These are phyloP conservation scores for Tinea semifulvella DNA, from an alignment of 2,888 invertebrate genomes.

Conservation along the genomic window DNA sequence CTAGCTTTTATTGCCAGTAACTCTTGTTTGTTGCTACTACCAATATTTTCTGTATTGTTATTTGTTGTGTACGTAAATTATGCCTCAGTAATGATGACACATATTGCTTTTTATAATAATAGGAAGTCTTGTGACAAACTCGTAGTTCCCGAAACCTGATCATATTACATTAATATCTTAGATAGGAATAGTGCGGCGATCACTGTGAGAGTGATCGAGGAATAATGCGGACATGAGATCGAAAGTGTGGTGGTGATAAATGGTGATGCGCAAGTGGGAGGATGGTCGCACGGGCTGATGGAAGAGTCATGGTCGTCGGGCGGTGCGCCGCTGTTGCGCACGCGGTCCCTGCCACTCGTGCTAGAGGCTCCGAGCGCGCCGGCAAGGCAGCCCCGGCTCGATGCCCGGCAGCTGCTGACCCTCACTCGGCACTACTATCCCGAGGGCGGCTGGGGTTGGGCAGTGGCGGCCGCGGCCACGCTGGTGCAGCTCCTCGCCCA, in stretches of 20 bases:
- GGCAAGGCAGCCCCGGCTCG: conserved; percentile 55
- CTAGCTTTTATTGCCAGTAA: conserved; percentile 21
- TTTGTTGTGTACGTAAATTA: conserved; percentile 7
- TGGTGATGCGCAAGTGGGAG: conserved; percentile 53
- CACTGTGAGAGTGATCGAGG: neutral
- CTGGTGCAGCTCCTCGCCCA: conserved; percentile 78
- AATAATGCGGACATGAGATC: conserved; percentile 4
- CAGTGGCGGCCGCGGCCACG: conserved; percentile 76
- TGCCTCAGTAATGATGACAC: neutral
- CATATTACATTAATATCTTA: neutral
- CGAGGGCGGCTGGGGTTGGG: conserved; percentile 91
- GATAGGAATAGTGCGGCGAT: neutral
- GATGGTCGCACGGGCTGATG: conserved; percentile 60
- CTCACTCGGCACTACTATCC: conserved; percentile 86
- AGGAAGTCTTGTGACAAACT: neutral
- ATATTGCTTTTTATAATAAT: conserved; percentile 5
- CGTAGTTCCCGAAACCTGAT: conserved; percentile 1
- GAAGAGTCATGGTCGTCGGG: conserved; percentile 64
- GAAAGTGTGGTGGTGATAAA: conserved; percentile 30
- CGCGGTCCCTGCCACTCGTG: conserved; percentile 73
- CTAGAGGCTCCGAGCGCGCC: conserved; percentile 62
- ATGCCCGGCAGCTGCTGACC: conserved; percentile 69
- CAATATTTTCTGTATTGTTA: conserved; percentile 11
- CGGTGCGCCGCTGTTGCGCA: conserved; percentile 70
- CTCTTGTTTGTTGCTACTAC: conserved; percentile 10